These are phyloP conservation scores for Bunonema sp. DNA, from an alignment of 2,888 invertebrate genomes.

Conservation along the genomic window DNA sequence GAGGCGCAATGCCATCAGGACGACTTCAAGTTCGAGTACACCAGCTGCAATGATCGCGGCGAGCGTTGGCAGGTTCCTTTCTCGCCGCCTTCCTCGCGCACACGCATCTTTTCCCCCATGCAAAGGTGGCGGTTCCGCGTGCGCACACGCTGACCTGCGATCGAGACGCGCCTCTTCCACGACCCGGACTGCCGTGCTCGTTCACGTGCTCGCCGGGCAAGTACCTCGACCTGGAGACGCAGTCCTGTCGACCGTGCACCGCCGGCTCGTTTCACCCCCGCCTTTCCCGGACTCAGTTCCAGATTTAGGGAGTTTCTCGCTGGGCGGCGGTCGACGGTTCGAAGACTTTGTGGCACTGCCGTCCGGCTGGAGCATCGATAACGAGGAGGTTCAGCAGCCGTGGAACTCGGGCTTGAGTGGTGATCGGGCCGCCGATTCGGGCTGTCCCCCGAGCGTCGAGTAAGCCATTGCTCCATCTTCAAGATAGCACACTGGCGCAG, in stretches of 20 bases:
- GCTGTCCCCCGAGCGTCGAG: too few species aligned
- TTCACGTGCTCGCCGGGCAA: slow-evolving; percentile 51
- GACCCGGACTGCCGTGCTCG: too few species aligned
- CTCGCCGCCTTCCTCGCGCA: too few species aligned
- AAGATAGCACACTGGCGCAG: slow-evolving; percentile 28
- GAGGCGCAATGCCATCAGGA: too few species aligned
- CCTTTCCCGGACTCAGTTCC: neutral
- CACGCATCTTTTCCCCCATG: too few species aligned
- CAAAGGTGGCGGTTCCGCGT: too few species aligned
- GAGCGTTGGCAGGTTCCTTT: too few species aligned
- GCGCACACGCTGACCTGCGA: too few species aligned
- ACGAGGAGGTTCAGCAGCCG: slow-evolving; percentile 8
- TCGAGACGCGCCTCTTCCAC: too few species aligned
- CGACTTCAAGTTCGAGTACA: too few species aligned
- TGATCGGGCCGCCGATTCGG: too few species aligned
- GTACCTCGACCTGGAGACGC: slow-evolving; percentile 50
- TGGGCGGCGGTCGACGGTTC: slow-evolving; percentile 52
- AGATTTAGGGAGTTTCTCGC: slow-evolving; percentile 50
- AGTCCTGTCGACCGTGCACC: slow-evolving; percentile 51
- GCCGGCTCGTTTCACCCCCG: slow-evolving; percentile 18
- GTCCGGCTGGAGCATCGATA: slow-evolving; percentile 45
- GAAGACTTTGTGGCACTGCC: slow-evolving; percentile 52
- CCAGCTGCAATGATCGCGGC: too few species aligned
- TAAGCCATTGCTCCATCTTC: neutral
- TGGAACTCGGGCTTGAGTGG: neutral